Conservation (phyloP, 2,113 vertebrate species). For the Ammodytes marinus region DNA sequence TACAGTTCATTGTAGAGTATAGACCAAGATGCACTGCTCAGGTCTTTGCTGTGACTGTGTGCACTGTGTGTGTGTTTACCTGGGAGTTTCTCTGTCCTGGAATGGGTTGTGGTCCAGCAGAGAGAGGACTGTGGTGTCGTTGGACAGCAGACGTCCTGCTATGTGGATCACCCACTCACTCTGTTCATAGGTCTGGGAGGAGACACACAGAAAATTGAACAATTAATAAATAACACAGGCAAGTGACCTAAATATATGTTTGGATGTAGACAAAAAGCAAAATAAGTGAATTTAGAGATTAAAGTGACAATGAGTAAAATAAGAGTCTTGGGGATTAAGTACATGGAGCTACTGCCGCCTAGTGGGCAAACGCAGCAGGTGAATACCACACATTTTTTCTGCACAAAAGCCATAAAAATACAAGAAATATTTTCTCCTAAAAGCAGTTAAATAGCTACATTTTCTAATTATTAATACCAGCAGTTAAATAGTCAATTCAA, state of each 20-base stretch:
- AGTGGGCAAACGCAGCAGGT: background rate
- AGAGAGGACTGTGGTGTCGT: slow-evolving; percentile 87
- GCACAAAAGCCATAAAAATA: background rate
- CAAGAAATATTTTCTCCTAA: background rate
- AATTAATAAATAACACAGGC: background rate
- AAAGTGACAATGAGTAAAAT: background rate
- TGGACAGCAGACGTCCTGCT: slow-evolving; percentile 91
- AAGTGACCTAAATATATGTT: background rate
- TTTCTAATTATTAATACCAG: background rate
- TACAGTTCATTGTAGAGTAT: background rate
- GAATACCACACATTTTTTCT: background rate
- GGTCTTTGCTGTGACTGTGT: background rate
- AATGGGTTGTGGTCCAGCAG: slow-evolving; percentile 92
- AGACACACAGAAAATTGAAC: background rate
- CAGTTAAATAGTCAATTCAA: too few species aligned
- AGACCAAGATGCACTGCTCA: background rate
- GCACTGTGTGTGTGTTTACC: slow-evolving; percentile 75
- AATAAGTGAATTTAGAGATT: background rate
- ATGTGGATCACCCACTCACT: slow-evolving; percentile 97
- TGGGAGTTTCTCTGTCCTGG: slow-evolving; percentile 82
- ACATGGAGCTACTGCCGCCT: slow-evolving; percentile 23
- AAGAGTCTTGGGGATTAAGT: background rate
- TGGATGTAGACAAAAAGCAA: background rate
- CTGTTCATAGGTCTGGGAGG: slow-evolving; percentile 94
- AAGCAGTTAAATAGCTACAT: background rate